Percentiles rank a stretch among this genome's conserved stretches.
phyloP scores from a whole-genome alignment of 1,140 invertebrate genomes.

The Apis cerana region DNA sequence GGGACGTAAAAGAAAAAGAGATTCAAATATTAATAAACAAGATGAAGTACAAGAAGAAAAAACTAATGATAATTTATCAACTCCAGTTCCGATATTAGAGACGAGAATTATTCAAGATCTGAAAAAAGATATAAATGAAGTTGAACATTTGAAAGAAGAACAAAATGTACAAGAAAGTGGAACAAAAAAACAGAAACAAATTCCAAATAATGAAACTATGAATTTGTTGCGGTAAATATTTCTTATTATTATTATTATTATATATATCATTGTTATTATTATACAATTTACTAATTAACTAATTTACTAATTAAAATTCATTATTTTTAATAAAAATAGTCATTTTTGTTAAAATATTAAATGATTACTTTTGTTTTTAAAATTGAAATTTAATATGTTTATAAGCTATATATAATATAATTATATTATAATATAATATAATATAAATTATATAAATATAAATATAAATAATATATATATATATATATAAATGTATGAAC shows the following conservation, averaged over 20 bases:
- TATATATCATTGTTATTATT: background rate
- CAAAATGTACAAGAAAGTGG: background rate
- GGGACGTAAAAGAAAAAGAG: conserved; percentile 69
- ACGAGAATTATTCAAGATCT: background rate
- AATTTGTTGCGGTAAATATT: conserved; percentile 31
- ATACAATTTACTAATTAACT: too few species aligned
- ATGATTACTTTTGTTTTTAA: background rate
- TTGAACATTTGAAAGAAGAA: background rate
- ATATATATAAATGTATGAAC: background rate
- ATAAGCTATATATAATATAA: too few species aligned
- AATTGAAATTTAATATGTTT: background rate
- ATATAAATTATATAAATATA: too few species aligned
- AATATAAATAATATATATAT: too few species aligned
- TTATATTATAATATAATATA: too few species aligned
- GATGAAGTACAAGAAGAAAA: background rate
- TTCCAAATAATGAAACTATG: background rate
- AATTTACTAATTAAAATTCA: background rate
- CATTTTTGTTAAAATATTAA: too few species aligned
- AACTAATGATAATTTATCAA: conserved; percentile 9
- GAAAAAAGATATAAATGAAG: background rate
- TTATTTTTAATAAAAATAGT: too few species aligned
- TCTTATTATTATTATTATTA: background rate
- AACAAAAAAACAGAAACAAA: background rate
- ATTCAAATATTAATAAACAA: conserved; percentile 37
- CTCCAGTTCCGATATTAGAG: conserved; percentile 12